Conservation (phyloP, 1,140 invertebrate genomes). For the Heliconius hewitsoni region DNA sequence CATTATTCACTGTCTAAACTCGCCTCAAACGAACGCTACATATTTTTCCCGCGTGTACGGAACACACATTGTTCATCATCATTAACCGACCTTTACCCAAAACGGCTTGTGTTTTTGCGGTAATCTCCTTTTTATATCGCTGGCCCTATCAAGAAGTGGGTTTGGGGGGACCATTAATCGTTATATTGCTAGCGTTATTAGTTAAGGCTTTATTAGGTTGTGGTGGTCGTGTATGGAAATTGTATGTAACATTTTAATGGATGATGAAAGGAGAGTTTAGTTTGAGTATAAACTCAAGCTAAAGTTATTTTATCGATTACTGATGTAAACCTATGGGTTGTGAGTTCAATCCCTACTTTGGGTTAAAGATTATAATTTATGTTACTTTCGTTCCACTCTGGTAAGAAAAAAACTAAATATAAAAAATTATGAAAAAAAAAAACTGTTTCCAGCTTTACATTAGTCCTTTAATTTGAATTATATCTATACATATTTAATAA, state of each 20-base stretch:
- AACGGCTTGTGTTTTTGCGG: slow-evolving; percentile 27
- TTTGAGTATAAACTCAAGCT: too few relatives aligned
- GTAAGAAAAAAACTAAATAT: too few relatives aligned
- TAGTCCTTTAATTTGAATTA: too few relatives aligned
- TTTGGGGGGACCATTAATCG: neutral
- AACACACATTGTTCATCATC: slow-evolving; percentile 34
- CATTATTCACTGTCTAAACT: slow-evolving; percentile 33
- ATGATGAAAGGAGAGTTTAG: neutral
- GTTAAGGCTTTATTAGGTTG: neutral
- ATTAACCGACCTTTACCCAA: slow-evolving; percentile 28
- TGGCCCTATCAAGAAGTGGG: slow-evolving; percentile 10
- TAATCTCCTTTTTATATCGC: slow-evolving; percentile 21
- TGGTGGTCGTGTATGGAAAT: neutral
- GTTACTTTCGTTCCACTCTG: too few relatives aligned
- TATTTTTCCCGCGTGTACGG: slow-evolving; percentile 33
- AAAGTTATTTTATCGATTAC: too few relatives aligned
- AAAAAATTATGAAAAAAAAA: too few relatives aligned
- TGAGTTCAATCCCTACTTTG: too few relatives aligned
- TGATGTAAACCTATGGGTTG: too few relatives aligned
- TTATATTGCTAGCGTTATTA: slow-evolving; percentile 1
- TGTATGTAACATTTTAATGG: neutral
- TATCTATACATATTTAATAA: too few relatives aligned
- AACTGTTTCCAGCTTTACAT: too few relatives aligned
- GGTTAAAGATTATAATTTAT: too few relatives aligned
- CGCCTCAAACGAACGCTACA: slow-evolving; percentile 27